Percentiles rank a stretch among this genome's conserved stretches.
Evolutionary conservation across 35 echinoderm and acorn worm species (phyloP).

Genomic region (Hemicentrotus pulcherrimus): DNA sequence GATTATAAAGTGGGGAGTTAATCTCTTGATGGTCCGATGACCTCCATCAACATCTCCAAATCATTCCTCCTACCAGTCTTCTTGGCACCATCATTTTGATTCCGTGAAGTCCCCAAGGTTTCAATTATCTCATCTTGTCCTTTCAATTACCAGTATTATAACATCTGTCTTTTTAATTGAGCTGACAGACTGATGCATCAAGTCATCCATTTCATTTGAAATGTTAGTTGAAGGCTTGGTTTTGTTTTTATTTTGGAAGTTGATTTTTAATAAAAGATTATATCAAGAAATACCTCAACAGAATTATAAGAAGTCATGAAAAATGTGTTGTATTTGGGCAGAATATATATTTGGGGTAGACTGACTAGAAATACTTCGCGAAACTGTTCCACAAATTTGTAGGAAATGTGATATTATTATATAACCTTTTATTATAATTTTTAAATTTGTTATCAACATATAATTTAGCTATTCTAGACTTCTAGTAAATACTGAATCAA

Average conservation of each 20-base stretch:
- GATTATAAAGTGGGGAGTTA: neutral
- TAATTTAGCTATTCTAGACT: too few relatives aligned
- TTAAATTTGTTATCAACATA: too few relatives aligned
- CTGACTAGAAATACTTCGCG: too few relatives aligned
- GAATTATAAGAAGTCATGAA: too few relatives aligned
- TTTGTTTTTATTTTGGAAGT: too few relatives aligned
- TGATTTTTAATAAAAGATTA: too few relatives aligned
- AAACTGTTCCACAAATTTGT: too few relatives aligned
- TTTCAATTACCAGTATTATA: neutral
- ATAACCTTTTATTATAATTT: too few relatives aligned
- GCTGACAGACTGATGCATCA: neutral
- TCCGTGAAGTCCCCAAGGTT: neutral
- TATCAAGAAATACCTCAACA: too few relatives aligned
- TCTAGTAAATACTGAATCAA: too few relatives aligned
- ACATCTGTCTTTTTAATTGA: slow-evolving; percentile 6
- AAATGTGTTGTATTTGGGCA: neutral
- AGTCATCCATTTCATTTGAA: neutral
- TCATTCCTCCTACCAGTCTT: neutral
- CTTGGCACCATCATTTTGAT: neutral
- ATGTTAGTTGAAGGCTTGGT: too few relatives aligned
- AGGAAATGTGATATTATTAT: too few relatives aligned
- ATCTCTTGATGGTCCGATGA: neutral
- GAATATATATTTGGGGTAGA: neutral
- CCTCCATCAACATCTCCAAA: neutral
- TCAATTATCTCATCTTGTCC: neutral